A percentile compares a stretch with the other conserved stretches of the same genome.
These are phyloP conservation scores for Spisula solida DNA, from an alignment of 2,888 invertebrate species.

Conservation along the genomic window DNA sequence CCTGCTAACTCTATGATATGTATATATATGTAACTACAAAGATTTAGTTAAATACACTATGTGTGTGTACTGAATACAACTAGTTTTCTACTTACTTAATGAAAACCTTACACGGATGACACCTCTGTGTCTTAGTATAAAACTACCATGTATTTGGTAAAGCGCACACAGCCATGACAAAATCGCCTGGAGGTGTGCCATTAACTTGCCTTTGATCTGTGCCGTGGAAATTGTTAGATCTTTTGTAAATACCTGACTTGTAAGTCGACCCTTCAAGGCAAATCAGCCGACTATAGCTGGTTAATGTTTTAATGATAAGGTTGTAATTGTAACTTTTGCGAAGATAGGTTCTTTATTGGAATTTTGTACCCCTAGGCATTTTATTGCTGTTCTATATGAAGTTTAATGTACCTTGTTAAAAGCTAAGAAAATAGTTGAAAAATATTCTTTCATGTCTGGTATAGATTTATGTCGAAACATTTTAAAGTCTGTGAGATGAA, in stretches of 20 bases:
- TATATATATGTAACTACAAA: no score
- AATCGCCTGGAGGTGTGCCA: slow-evolving; percentile 64
- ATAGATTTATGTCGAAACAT: slow-evolving; percentile 16
- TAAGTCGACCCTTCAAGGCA: slow-evolving; percentile 48
- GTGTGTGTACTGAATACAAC: neutral
- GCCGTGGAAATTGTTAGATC: slow-evolving; percentile 66
- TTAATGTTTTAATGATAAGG: slow-evolving; percentile 51
- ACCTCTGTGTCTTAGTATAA: slow-evolving; percentile 3
- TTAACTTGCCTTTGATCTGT: slow-evolving; percentile 68
- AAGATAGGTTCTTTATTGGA: slow-evolving; percentile 28
- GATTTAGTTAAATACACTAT: slow-evolving; percentile 18
- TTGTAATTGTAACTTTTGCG: slow-evolving; percentile 33
- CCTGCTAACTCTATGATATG: neutral
- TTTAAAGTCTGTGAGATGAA: slow-evolving; percentile 4
- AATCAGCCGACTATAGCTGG: slow-evolving; percentile 38
- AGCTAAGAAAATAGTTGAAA: slow-evolving; percentile 20
- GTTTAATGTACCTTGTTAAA: slow-evolving; percentile 30
- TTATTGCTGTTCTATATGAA: slow-evolving; percentile 26
- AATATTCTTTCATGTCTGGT: slow-evolving; percentile 28
- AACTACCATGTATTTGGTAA: slow-evolving; percentile 40
- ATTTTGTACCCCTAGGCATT: slow-evolving; percentile 22
- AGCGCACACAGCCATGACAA: slow-evolving; percentile 51
- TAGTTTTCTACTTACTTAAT: slow-evolving; percentile 19
- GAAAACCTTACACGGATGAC: slow-evolving; percentile 38
- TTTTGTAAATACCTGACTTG: slow-evolving; percentile 59